These are phyloP conservation scores for Thereva unica DNA, from an alignment of 2,888 invertebrate genomes.

Conservation along the genomic window DNA sequence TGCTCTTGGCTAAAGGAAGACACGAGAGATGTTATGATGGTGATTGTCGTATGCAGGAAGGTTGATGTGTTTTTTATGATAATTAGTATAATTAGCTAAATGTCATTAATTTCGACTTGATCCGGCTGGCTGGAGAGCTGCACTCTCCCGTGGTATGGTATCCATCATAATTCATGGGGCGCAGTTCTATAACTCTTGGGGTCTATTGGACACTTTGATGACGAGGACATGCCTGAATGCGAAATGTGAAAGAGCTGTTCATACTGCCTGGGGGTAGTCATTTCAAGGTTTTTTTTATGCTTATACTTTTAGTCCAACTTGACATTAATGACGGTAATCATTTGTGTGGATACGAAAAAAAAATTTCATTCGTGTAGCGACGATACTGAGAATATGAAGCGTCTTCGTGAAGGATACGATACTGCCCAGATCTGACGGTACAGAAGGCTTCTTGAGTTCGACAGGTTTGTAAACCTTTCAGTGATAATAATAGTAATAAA, in stretches of 20 bases:
- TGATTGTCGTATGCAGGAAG: slow-evolving; percentile 17
- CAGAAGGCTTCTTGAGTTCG: not conserved
- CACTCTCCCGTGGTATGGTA: not conserved
- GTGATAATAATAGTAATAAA: slow-evolving; percentile 17
- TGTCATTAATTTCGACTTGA: slow-evolving; percentile 29
- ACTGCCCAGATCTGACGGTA: not conserved
- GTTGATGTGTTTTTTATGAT: slow-evolving; percentile 33
- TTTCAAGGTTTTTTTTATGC: slow-evolving; percentile 1
- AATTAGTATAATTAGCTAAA: slow-evolving; percentile 36
- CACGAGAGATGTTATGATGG: not conserved
- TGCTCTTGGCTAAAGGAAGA: too few relatives aligned
- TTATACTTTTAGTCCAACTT: slow-evolving; percentile 4
- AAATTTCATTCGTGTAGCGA: slow-evolving; percentile 11
- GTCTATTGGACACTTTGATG: not conserved
- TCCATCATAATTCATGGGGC: slow-evolving; percentile 14
- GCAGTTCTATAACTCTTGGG: not conserved
- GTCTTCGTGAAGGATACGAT: not conserved
- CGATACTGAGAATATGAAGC: not conserved
- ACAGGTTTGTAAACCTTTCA: not conserved
- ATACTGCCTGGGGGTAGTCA: not conserved
- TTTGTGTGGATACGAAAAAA: not conserved
- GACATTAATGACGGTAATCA: slow-evolving; percentile 20
- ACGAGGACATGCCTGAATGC: not conserved
- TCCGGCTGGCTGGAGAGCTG: slow-evolving; percentile 3
- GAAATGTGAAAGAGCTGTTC: not conserved